Conservation (phyloP, 2,888 invertebrate genomes). For the Cataglyphis rosenhaueri region DNA sequence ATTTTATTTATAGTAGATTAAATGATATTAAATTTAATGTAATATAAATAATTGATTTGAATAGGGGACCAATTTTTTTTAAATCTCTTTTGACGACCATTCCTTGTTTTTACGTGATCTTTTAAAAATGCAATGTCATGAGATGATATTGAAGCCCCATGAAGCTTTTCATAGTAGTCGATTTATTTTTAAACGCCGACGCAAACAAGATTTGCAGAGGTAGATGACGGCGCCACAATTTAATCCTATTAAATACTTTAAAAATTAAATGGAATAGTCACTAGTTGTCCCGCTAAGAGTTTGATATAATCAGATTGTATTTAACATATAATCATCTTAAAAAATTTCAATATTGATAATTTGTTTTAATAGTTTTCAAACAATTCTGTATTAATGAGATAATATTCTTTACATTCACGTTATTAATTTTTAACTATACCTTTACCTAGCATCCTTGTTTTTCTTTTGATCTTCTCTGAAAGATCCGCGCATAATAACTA, state of each 20-base stretch:
- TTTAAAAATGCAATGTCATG: background rate
- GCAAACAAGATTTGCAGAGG: slow-evolving; percentile 30
- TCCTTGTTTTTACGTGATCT: background rate
- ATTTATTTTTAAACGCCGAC: slow-evolving; percentile 38
- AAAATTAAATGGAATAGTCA: slow-evolving; percentile 7
- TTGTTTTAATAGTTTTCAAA: background rate
- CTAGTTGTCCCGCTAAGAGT: background rate
- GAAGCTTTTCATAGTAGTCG: slow-evolving; percentile 27
- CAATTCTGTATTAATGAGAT: background rate
- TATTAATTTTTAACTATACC: background rate
- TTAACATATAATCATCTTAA: background rate
- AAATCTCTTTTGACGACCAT: background rate
- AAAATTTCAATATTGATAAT: background rate
- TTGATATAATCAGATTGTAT: background rate
- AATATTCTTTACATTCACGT: background rate
- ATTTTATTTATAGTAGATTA: background rate
- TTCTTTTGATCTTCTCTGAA: background rate
- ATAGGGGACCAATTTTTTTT: background rate
- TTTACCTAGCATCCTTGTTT: background rate
- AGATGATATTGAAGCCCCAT: background rate
- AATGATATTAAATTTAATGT: background rate
- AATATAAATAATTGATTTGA: background rate
- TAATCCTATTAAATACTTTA: slow-evolving; percentile 35
- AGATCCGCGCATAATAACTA: background rate
- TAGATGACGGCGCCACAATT: slow-evolving; percentile 12